phyloP scores from a whole-genome alignment of 2,797 vertebrate species.

The Dallia pectoralis region DNA sequence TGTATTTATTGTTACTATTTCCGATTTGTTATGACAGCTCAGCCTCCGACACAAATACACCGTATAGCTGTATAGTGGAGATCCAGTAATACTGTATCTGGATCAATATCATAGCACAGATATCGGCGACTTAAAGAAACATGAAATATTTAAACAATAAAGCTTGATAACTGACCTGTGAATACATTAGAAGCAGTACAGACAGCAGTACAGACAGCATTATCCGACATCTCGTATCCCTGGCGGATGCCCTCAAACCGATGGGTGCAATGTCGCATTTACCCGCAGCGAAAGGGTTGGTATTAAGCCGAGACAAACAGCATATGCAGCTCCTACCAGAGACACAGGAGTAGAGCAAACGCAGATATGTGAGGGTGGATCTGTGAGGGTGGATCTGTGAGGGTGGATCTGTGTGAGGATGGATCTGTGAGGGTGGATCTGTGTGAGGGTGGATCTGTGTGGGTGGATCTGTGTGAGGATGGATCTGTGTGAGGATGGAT shows the following conservation, averaged over 20 bases:
- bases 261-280: constrained; percentile 41
- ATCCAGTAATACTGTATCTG: not conserved
- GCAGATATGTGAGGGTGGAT: constrained; percentile 11
- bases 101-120: constrained; percentile 7
- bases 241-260: constrained; percentile 12
- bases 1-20: too few species aligned
- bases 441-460: too few species aligned
- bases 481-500: too few species aligned
- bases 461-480: constrained; percentile 14
- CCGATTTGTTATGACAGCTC: too few species aligned
- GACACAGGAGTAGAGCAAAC: constrained; percentile 1
- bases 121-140: not conserved
- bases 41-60: not conserved
- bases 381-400: too few species aligned
- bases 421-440: constrained; percentile 11
- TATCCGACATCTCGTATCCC: constrained; percentile 62
- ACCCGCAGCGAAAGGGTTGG: constrained; percentile 21
- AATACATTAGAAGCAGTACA: constrained; percentile 40
- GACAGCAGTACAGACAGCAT: constrained; percentile 47
- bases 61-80: not conserved
- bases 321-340: constrained; percentile 29
- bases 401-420: constrained; percentile 14
- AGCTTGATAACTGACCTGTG: constrained; percentile 56
- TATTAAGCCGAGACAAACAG: constrained; percentile 30
- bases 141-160: not conserved